Evolutionary conservation across 1,140 invertebrate species (phyloP).

Genomic region (Hirudo medicinalis): DNA sequence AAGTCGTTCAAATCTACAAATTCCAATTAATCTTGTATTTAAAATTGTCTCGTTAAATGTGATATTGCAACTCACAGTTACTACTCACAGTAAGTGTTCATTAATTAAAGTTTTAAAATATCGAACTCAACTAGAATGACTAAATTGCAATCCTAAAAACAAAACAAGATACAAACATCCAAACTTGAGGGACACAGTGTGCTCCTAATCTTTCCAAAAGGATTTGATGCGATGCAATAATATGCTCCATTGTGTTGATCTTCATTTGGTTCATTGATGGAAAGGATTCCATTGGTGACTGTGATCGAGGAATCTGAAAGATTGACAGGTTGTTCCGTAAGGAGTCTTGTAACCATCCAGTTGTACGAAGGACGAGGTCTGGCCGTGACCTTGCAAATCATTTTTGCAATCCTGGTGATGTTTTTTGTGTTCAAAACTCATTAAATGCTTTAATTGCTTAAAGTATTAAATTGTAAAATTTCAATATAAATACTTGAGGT

Average conservation of each 20-base stretch:
- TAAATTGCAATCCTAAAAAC: not conserved
- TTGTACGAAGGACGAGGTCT: slow-evolving; percentile 77
- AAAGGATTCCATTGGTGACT: slow-evolving; percentile 74
- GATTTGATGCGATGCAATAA: slow-evolving; percentile 77
- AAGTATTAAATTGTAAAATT: too few species aligned
- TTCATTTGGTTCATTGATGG: slow-evolving; percentile 64
- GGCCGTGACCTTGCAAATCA: slow-evolving; percentile 66
- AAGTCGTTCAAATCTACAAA: slow-evolving; percentile 25
- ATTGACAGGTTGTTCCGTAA: not conserved
- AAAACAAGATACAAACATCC: slow-evolving; percentile 47
- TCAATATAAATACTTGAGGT: too few species aligned
- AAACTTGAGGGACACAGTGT: slow-evolving; percentile 72
- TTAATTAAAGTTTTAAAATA: not conserved
- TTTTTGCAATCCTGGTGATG: slow-evolving; percentile 15
- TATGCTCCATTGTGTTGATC: slow-evolving; percentile 64
- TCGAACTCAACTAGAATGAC: not conserved
- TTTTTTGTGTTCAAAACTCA: not conserved
- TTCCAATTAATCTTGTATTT: not conserved
- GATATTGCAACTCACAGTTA: not conserved
- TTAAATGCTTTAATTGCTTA: too few species aligned
- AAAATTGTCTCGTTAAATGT: not conserved
- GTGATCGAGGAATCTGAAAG: slow-evolving; percentile 61
- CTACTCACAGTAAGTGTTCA: too few species aligned
- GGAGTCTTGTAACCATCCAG: slow-evolving; percentile 16
- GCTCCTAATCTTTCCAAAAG: slow-evolving; percentile 76